phyloP scores from a whole-genome alignment of 2,888 invertebrate species.

The Cyrtodaria siliqua region DNA sequence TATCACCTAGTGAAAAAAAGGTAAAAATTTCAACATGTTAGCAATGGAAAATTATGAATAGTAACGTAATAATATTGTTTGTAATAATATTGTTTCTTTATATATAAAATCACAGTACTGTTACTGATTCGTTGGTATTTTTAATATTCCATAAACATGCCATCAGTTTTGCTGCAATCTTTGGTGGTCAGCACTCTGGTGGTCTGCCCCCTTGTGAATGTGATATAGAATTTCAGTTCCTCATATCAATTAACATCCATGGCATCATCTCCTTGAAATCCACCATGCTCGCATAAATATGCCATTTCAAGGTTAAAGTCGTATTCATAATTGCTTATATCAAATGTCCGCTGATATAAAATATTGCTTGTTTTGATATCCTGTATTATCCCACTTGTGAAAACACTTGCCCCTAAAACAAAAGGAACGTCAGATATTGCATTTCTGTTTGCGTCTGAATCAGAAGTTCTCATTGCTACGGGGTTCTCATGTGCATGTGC shows the following conservation, averaged over 20 bases:
- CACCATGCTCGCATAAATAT: slow-evolving; percentile 35
- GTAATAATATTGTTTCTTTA: no score
- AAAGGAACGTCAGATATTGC: slow-evolving; percentile 46
- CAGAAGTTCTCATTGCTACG: neutral
- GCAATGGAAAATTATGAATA: no score
- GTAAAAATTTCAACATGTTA: no score
- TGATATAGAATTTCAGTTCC: no score
- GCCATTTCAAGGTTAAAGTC: slow-evolving; percentile 49
- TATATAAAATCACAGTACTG: no score
- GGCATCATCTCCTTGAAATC: neutral
- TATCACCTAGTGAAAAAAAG: no score
- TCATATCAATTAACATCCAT: slow-evolving; percentile 18
- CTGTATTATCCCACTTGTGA: neutral
- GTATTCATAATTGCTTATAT: slow-evolving; percentile 44
- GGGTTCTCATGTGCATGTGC: neutral
- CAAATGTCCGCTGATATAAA: slow-evolving; percentile 36
- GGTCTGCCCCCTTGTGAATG: no score
- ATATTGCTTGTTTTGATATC: slow-evolving; percentile 27
- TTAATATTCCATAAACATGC: no score
- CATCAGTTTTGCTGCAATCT: no score
- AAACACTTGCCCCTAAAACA: slow-evolving; percentile 14
- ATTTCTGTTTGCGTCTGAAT: slow-evolving; percentile 6
- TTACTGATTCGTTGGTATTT: no score
- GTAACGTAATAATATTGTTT: no score
- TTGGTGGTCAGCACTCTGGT: no score